Evolutionary conservation across 2,888 invertebrate species (phyloP).

Genomic region (Cantharis nigra): DNA sequence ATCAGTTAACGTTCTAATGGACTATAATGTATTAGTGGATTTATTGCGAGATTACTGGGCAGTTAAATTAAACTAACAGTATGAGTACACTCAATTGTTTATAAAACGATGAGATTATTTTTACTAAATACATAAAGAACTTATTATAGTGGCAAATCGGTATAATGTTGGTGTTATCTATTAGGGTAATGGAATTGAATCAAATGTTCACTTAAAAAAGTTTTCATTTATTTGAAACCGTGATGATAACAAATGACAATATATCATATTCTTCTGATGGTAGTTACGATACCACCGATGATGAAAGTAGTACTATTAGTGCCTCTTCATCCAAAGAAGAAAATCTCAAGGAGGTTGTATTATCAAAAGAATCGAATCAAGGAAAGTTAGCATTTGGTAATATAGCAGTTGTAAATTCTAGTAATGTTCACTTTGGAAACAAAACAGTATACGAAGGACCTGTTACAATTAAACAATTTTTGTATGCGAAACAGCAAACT

Average conservation of each 20-base stretch:
- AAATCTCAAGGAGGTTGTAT: constrained; percentile 19
- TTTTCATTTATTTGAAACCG: background rate
- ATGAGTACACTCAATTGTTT: background rate
- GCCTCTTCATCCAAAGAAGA: background rate
- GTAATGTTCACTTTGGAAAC: constrained; percentile 76
- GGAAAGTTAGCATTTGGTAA: constrained; percentile 60
- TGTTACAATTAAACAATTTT: constrained; percentile 75
- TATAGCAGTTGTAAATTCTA: constrained; percentile 69
- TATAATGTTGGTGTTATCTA: background rate
- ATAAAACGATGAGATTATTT: background rate
- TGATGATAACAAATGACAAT: background rate
- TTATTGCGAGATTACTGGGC: background rate
- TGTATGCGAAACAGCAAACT: constrained; percentile 53
- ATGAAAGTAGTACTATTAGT: background rate
- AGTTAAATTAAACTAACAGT: background rate
- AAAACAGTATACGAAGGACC: constrained; percentile 79
- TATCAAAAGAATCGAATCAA: constrained; percentile 14
- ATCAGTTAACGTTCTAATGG: background rate
- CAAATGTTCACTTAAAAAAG: background rate
- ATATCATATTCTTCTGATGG: background rate
- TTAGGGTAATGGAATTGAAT: background rate
- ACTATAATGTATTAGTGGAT: background rate
- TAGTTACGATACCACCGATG: background rate
- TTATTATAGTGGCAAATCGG: background rate
- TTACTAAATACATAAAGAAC: too few relatives aligned